Base-by-base conservation (phyloP, 2,888 invertebrate species). In the Epirrhoe alternata region DNA sequence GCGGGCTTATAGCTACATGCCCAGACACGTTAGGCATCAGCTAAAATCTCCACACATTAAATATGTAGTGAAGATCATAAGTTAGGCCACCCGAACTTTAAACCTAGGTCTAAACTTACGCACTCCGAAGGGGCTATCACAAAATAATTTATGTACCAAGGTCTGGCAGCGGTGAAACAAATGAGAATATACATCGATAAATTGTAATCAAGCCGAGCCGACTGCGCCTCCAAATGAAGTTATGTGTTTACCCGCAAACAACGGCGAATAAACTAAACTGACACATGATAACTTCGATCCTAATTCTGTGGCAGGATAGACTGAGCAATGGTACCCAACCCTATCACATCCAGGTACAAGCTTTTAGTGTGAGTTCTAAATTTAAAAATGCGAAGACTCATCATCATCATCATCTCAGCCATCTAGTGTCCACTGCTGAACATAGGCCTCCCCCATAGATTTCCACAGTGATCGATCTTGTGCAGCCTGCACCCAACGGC, bases 171-270 rank as follows among this genome's bases (percentile, higher is more conserved):
- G 73, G 70, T 71, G 63, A 64, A 70, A 68, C 66, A 70, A 82
- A 83, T 79, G 84, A 85, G 82, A 80, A 84, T 81, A 81, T 77
- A 81, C 78, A 77, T 77, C 84, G 78, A 86, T 85, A 86, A 85
- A 86, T 86, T 83, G 84, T 83, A 84, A 86, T 86, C 81, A 85
- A 77, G 77, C 73, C 73, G 74, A 75, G 80, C 77, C 76, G 76
- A 77, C 81, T 74, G 60, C 42, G 57, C 59, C 64, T 75, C 67
- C 72, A 80, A 81, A 81, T 80, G 79, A 81, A 85, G 81, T 84
- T 82, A 83, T 83, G 77, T 76, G 81, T 81, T 81, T 80, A 77
- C 77, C 72, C 74, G 66, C 69, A 72, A 74, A 69, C 64, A 69
- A 70, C 64, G 60, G 63, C 54, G 58, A 65, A 61, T 71, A 72